These are phyloP conservation scores for Rhysida immarginata DNA, from an alignment of 1,140 invertebrate genomes.

Conservation along the genomic window DNA sequence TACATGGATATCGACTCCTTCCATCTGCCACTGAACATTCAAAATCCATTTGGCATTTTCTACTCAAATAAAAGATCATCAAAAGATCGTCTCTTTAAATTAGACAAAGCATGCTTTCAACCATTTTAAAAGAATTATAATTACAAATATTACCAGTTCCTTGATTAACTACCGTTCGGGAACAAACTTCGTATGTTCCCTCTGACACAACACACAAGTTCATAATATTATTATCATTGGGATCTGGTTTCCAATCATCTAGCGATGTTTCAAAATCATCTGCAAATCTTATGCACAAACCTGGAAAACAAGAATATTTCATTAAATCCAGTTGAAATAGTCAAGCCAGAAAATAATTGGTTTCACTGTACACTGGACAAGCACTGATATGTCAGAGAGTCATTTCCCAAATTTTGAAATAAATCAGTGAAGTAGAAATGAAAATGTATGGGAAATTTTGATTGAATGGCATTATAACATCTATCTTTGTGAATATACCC, in stretches of 20 bases:
- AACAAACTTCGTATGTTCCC: conserved; percentile 94
- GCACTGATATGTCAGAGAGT: no score
- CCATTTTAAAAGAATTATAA: no score
- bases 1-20: conserved; percentile 92
- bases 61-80: conserved; percentile 18
- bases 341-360: no score
- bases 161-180: conserved; percentile 60
- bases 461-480: no score
- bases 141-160: conserved; percentile 3
- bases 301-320: conserved; percentile 33
- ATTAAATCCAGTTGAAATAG: no score
- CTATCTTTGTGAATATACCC: no score
- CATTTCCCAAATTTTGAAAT: no score
- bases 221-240: conserved; percentile 63
- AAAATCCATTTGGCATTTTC: conserved; percentile 97
- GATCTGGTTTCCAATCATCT: conserved; percentile 93
- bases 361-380: no score
- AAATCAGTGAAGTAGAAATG: no score
- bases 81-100: no score
- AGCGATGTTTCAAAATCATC: conserved; percentile 91
- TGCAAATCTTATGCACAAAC: conserved; percentile 81
- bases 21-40: conserved; percentile 98
- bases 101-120: conserved; percentile 5
- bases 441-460: no score
- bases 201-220: conserved; percentile 95